Evolutionary conservation across 2,797 vertebrate species (phyloP).

Genomic region (Acanthopagrus latus): DNA sequence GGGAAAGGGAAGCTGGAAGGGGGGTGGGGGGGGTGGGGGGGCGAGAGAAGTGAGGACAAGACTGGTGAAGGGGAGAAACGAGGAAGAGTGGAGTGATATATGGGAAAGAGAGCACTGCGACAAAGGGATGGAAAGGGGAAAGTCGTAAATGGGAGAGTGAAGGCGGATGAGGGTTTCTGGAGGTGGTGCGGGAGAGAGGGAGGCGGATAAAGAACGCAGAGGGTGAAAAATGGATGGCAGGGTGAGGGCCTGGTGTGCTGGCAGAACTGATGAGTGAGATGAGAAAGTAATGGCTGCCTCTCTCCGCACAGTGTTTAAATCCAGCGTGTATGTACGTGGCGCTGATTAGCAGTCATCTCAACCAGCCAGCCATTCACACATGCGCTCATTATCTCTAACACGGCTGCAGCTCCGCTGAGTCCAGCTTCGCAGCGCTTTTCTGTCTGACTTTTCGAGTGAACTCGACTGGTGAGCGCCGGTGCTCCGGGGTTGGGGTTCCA

Average conservation of each 20-base stretch:
- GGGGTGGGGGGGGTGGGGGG: neutral
- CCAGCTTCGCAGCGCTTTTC: constrained; percentile 37
- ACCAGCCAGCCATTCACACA: constrained; percentile 53
- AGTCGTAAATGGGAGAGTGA: constrained; percentile 53
- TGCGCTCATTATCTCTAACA: constrained; percentile 67
- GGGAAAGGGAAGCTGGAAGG: constrained; percentile 33
- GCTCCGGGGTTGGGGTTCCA: constrained; percentile 11
- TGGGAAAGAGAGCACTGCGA: constrained; percentile 41
- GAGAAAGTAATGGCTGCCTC: constrained; percentile 58
- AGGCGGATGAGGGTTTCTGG: constrained; percentile 50
- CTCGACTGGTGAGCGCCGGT: constrained; percentile 15
- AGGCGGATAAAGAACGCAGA: constrained; percentile 34
- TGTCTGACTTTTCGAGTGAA: constrained; percentile 45
- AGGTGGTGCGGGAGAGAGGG: constrained; percentile 33
- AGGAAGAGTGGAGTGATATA: constrained; percentile 47
- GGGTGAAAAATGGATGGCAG: constrained; percentile 41
- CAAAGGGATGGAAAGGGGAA: constrained; percentile 38
- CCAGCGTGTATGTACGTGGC: constrained; percentile 1
- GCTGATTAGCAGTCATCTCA: constrained; percentile 62
- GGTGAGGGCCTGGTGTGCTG: constrained; percentile 35
- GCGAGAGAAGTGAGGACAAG: constrained; percentile 9
- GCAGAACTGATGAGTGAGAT: constrained; percentile 55
- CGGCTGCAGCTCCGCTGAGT: constrained; percentile 52
- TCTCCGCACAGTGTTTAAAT: constrained; percentile 41
- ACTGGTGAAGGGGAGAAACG: constrained; percentile 36